These are phyloP conservation scores for Parascotia fuliginaria DNA, from an alignment of 2,888 invertebrate species.

Conservation along the genomic window DNA sequence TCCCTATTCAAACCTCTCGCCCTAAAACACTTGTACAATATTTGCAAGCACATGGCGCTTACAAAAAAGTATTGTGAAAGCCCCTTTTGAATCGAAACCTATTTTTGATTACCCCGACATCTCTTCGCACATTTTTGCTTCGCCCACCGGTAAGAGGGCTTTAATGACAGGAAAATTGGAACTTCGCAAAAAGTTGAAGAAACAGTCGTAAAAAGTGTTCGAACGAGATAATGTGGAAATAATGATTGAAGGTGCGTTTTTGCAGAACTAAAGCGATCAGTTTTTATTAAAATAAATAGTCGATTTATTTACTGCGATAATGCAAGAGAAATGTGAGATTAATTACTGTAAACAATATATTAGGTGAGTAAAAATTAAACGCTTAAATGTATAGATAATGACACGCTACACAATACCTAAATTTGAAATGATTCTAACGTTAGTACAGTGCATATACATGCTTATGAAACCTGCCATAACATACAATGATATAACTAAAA, in stretches of 20 bases:
- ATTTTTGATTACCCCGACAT: constrained; percentile 67
- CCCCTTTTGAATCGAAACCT: constrained; percentile 56
- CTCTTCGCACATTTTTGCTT: constrained; percentile 50
- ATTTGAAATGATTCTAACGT: too few relatives aligned
- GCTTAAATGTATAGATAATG: too few relatives aligned
- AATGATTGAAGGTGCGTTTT: constrained; percentile 50
- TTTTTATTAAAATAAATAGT: background rate
- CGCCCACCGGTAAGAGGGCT: constrained; percentile 61
- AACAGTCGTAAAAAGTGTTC: constrained; percentile 70
- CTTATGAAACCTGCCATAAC: too few relatives aligned
- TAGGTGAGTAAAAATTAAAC: too few relatives aligned
- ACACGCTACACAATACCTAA: too few relatives aligned
- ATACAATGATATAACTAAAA: too few relatives aligned
- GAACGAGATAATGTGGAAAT: constrained; percentile 64
- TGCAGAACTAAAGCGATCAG: background rate
- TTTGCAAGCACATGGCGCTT: constrained; percentile 24
- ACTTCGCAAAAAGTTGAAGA: constrained; percentile 66
- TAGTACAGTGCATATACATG: too few relatives aligned
- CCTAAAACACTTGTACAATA: constrained; percentile 11
- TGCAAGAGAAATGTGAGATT: too few relatives aligned
- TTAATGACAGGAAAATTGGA: constrained; percentile 83
- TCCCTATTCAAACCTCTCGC: background rate
- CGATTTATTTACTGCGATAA: too few relatives aligned
- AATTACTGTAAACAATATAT: too few relatives aligned
- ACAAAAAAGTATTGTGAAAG: constrained; percentile 19